Conservation (phyloP, 2,113 vertebrate species). For the Laticauda laticaudata region DNA sequence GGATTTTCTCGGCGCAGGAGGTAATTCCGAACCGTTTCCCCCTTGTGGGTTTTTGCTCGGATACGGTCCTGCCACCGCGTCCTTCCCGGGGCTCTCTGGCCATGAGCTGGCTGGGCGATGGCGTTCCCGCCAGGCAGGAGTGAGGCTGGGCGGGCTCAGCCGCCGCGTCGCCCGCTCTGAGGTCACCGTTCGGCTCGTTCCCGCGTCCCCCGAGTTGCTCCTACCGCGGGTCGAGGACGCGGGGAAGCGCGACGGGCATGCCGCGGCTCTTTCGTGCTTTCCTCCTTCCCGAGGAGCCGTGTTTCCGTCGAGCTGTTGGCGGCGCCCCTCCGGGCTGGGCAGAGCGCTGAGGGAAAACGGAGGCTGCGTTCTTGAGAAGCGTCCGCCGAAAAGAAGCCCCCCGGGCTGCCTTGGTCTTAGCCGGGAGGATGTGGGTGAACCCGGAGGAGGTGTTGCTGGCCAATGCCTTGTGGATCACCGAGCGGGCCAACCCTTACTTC, state of each 20-base stretch:
- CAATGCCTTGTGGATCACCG: conserved; percentile 92
- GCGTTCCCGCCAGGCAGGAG: not conserved
- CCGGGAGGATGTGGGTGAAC: conserved; percentile 88
- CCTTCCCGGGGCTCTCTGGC: not conserved
- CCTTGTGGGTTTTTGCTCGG: no score
- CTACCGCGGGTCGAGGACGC: not conserved
- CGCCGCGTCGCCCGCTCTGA: not conserved
- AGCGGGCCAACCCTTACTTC: conserved; percentile 96
- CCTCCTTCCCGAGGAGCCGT: not conserved
- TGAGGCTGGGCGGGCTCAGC: not conserved
- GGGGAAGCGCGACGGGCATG: not conserved
- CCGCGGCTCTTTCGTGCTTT: not conserved
- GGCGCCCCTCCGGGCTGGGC: conserved; percentile 14
- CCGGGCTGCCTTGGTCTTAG: conserved; percentile 27
- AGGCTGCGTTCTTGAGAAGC: not conserved
- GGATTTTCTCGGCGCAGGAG: not conserved
- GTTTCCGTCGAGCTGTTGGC: conserved; percentile 16
- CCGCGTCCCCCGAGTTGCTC: conserved; percentile 1
- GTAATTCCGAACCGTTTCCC: not conserved
- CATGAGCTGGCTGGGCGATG: not conserved
- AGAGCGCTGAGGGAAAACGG: not conserved
- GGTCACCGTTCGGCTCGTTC: conserved; percentile 10
- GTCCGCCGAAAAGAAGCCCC: not conserved
- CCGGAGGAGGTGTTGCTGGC: conserved; percentile 96
- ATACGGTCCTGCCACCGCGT: not conserved